These are phyloP conservation scores for Puffinus mauretanicus DNA, from an alignment of 2,113 vertebrate genomes.

Conservation along the genomic window DNA sequence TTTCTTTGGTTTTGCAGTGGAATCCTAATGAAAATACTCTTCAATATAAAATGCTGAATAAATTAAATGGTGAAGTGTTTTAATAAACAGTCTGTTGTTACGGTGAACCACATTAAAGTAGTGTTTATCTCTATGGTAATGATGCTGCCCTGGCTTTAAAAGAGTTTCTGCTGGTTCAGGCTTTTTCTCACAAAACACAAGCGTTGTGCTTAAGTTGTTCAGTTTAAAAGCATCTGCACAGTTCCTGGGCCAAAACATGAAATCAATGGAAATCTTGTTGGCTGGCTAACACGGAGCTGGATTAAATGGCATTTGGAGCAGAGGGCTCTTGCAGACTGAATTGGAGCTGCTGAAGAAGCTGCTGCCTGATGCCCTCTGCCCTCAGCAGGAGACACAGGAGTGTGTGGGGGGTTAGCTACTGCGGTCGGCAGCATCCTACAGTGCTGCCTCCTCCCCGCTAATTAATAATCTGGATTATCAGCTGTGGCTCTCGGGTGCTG, in stretches of 20 bases:
- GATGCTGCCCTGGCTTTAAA: constrained; percentile 19
- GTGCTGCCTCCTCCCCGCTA: neutral
- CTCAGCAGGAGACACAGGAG: neutral
- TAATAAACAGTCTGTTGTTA: constrained; percentile 46
- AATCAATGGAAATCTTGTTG: neutral
- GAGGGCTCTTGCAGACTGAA: neutral
- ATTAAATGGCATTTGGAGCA: neutral
- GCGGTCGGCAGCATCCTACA: neutral
- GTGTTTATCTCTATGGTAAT: constrained; percentile 35
- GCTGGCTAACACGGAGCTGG: neutral
- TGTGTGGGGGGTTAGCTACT: fast-evolving
- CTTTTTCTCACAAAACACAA: constrained; percentile 2
- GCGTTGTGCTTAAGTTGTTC: neutral
- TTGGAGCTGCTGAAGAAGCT: neutral
- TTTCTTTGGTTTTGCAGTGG: constrained; percentile 27
- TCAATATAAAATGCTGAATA: constrained; percentile 52
- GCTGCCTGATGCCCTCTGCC: neutral
- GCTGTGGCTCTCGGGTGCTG: fast-evolving
- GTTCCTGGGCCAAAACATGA: neutral
- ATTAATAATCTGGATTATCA: neutral
- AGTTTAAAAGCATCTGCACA: neutral
- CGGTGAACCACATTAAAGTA: constrained; percentile 18
- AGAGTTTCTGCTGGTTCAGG: constrained; percentile 17
- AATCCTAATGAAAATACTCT: constrained; percentile 62
- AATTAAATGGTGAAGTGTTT: constrained; percentile 58